Evolutionary conservation across 1,140 invertebrate species (phyloP).

Genomic region (Musca domestica): DNA sequence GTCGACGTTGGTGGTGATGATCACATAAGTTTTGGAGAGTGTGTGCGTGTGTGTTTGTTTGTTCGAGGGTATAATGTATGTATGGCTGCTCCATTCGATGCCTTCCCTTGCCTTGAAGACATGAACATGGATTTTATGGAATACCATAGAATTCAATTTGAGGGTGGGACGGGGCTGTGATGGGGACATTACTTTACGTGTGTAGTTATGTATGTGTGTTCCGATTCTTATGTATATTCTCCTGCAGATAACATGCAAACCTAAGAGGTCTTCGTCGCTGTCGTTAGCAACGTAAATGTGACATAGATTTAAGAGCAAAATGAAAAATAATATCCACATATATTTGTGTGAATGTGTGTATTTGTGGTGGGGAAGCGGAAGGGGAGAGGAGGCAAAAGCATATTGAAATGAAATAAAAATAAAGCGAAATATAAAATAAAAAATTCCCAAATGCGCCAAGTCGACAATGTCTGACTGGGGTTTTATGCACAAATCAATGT

Average conservation of each 20-base stretch:
- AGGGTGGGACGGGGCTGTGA: too few species aligned
- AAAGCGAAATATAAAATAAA: neutral
- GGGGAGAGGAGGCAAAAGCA: neutral
- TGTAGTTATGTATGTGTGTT: neutral
- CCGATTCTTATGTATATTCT: neutral
- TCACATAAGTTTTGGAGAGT: conserved; percentile 7
- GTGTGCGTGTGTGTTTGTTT: conserved; percentile 3
- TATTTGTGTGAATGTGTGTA: neutral
- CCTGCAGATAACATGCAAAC: conserved; percentile 5
- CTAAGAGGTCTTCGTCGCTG: conserved; percentile 8
- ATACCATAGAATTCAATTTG: too few species aligned
- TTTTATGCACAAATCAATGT: too few species aligned
- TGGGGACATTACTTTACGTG: neutral
- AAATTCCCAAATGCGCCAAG: conserved; percentile 7
- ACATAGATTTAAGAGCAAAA: conserved; percentile 15
- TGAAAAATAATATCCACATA: neutral
- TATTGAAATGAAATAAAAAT: neutral
- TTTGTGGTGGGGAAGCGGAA: too few species aligned
- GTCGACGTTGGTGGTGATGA: too few species aligned
- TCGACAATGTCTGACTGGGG: conserved; percentile 16
- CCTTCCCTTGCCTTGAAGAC: too few species aligned
- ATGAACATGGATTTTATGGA: too few species aligned
- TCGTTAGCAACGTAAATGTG: conserved; percentile 1
- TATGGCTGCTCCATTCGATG: conserved; percentile 7
- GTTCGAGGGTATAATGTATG: conserved; percentile 4